Evolutionary conservation across 2,888 invertebrate species (phyloP).

Genomic region (Thera britannica): DNA sequence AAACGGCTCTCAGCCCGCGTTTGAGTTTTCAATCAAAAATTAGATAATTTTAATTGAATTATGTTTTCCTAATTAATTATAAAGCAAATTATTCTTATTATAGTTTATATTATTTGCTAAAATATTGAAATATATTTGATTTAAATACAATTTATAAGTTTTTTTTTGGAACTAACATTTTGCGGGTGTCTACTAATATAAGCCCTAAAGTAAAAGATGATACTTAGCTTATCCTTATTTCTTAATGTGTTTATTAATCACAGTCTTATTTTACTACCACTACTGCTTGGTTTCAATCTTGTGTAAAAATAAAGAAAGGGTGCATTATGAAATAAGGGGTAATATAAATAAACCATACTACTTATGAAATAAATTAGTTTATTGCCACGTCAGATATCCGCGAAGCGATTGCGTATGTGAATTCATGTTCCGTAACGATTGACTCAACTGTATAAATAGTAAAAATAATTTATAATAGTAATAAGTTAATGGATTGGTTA

Average conservation of each 20-base stretch:
- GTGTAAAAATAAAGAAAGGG: neutral
- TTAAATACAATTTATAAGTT: slow-evolving; percentile 29
- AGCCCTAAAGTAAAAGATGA: too few species aligned
- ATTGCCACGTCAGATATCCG: slow-evolving; percentile 76
- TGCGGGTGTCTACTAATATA: too few species aligned
- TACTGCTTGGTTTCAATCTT: neutral
- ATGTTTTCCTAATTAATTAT: slow-evolving; percentile 6
- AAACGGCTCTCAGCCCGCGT: too few species aligned
- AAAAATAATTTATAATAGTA: slow-evolving; percentile 83
- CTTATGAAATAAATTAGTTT: slow-evolving; percentile 84
- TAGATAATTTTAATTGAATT: slow-evolving; percentile 9
- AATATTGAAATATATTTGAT: slow-evolving; percentile 38
- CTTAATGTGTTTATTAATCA: too few species aligned
- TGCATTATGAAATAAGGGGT: slow-evolving; percentile 5
- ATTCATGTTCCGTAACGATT: slow-evolving; percentile 75
- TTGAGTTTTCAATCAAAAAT: too few species aligned
- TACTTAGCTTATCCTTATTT: too few species aligned
- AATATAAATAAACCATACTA: slow-evolving; percentile 58
- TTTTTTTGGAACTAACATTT: slow-evolving; percentile 13
- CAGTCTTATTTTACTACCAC: neutral
- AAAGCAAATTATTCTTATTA: neutral
- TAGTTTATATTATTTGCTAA: slow-evolving; percentile 9
- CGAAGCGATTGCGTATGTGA: slow-evolving; percentile 63
- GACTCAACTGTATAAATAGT: slow-evolving; percentile 82
- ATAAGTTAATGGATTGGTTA: slow-evolving; percentile 83